Percentiles rank a stretch among this genome's conserved stretches.
Conservation (phyloP, 2,797 vertebrate genomes). For the Phalanger gymnotis region DNA sequence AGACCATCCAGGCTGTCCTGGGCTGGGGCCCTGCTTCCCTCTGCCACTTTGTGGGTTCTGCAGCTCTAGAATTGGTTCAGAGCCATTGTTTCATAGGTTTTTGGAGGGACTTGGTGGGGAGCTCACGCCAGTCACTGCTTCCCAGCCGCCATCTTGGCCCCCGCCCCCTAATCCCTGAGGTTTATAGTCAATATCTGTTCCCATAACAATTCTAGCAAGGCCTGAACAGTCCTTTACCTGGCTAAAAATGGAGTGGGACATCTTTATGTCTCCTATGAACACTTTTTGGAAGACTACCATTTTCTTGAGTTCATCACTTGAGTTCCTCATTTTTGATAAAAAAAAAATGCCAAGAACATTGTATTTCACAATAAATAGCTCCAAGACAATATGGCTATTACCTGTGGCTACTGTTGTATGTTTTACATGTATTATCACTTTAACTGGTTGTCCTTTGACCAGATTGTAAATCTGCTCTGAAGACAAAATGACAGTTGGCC, state of each 20-base stretch:
- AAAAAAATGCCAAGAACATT: neutral
- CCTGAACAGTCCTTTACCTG: neutral
- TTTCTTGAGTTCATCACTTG: neutral
- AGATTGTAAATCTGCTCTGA: neutral
- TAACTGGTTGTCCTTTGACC: neutral
- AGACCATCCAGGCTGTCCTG: too few species aligned
- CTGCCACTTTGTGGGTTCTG: too few species aligned
- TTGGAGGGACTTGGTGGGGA: too few species aligned
- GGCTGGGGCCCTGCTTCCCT: too few species aligned
- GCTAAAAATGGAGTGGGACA: neutral
- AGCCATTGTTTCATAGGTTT: too few species aligned
- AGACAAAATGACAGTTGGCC: neutral
- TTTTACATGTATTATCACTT: neutral
- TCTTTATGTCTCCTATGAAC: neutral
- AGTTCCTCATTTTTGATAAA: neutral
- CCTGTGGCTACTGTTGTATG: neutral
- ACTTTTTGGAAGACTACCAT: neutral
- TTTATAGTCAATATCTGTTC: neutral
- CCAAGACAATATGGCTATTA: neutral
- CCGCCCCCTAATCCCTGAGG: neutral
- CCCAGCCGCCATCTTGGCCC: too few species aligned
- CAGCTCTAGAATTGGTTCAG: too few species aligned
- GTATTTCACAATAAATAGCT: neutral
- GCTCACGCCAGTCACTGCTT: too few species aligned
- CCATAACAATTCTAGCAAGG: neutral